phyloP scores from a whole-genome alignment of 1,140 invertebrate genomes.

The Agrilus planipennis region DNA sequence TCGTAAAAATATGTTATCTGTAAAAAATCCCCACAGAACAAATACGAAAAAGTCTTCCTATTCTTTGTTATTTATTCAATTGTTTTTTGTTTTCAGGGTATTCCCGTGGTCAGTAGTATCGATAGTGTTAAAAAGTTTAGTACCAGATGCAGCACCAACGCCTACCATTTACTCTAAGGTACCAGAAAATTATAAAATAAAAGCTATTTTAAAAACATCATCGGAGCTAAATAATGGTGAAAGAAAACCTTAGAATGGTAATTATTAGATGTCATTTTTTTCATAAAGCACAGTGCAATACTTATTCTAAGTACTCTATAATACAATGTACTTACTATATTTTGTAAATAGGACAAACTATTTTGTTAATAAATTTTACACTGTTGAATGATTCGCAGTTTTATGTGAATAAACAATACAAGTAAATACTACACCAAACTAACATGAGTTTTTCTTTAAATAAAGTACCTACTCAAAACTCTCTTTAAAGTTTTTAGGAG shows the following conservation, averaged over 20 bases:
- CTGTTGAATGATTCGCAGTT: too few species aligned
- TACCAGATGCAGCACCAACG: conserved; percentile 48
- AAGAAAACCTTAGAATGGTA: not conserved
- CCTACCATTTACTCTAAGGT: conserved; percentile 11
- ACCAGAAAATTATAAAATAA: not conserved
- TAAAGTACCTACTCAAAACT: too few species aligned
- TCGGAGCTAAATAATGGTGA: not conserved
- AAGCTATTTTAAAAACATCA: not conserved
- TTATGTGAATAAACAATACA: too few species aligned
- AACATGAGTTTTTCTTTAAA: too few species aligned
- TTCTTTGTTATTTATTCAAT: not conserved
- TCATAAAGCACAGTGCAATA: not conserved
- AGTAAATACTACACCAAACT: too few species aligned
- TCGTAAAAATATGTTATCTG: not conserved
- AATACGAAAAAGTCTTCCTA: not conserved
- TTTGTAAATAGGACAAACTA: too few species aligned
- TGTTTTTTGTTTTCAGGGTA: conserved; percentile 39
- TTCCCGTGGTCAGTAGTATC: conserved; percentile 53
- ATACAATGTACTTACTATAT: too few species aligned
- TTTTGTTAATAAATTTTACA: too few species aligned
- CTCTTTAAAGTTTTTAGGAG: too few species aligned
- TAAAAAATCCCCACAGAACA: not conserved
- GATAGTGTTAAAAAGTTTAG: conserved; percentile 49
- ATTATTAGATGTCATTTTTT: not conserved
- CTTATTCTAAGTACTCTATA: not conserved